These are phyloP conservation scores for Odobenus rosmarus DNA, from an alignment of 2,113 vertebrate species.

Conservation along the genomic window DNA sequence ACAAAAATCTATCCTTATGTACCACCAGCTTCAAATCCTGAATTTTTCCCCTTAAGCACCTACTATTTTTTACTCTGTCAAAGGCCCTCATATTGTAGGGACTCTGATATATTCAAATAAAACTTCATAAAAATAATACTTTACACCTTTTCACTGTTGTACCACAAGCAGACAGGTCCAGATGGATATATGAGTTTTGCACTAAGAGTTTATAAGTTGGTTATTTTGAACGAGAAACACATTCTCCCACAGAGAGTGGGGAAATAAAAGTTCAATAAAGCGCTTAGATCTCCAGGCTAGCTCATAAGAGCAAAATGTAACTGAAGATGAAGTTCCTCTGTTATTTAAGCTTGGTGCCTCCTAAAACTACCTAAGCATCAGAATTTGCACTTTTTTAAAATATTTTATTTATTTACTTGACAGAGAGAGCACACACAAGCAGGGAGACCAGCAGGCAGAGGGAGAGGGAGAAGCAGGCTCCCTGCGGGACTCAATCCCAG, in stretches of 20 bases:
- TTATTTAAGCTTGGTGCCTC: neutral
- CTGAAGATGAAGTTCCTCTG: neutral
- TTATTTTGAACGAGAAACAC: neutral
- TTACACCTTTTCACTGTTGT: neutral
- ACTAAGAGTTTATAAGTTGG: neutral
- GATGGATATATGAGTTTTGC: neutral
- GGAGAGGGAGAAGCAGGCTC: too few relatives aligned
- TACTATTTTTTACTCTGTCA: constrained; percentile 39
- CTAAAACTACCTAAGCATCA: neutral
- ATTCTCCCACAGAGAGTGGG: neutral
- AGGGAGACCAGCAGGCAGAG: too few relatives aligned
- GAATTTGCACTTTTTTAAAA: neutral
- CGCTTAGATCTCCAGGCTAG: neutral
- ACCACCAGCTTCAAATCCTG: constrained; percentile 40
- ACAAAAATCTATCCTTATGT: constrained; percentile 47
- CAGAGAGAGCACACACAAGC: too few relatives aligned
- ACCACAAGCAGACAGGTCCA: neutral
- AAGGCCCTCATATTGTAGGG: constrained; percentile 28
- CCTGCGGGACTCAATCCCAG: too few relatives aligned
- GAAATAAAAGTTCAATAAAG: neutral
- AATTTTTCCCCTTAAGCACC: neutral
- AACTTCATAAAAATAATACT: constrained; percentile 51
- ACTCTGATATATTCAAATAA: constrained; percentile 54
- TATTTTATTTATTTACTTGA: too few relatives aligned
- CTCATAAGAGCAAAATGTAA: neutral